Evolutionary conservation across 2,113 vertebrate genomes (phyloP), one percentile per base, ranked within the genome.

Genomic region (Condylura cristata): DNA sequence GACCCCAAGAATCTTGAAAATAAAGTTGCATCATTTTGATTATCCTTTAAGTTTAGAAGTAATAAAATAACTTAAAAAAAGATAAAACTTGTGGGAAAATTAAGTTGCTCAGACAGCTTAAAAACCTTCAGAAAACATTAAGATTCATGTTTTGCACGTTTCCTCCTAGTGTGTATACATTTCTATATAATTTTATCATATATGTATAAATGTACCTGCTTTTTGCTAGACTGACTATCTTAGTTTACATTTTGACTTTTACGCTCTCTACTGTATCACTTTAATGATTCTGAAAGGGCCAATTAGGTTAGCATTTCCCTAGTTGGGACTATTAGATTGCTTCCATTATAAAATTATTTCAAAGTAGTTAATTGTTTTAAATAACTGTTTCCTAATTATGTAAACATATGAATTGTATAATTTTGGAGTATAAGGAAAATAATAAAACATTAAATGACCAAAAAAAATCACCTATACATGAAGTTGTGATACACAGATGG

Each of bases 311-410:
- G 4, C 17, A 51, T 58, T 53, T 81, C 9, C 72, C 44, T 89
- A 44, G 53, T 61, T 72, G 41, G 44, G 4, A 10, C 41, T 92
- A 71, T 65, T 83, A 87, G 39, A 66, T 53, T 76, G 28, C 39
- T 90, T 89, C 32, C 18, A 81, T 78, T 72, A 63, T 80, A 78
- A 93, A 89, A 95, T 61, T 28, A 72, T 28, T 46, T 74, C 6
- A 28, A 44, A 17, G 32, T 65, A n/a, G 34, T 63, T 63, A 51
- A 16, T 56, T 56, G 22, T 56, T 56, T 22, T 56, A 56, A 53
- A 20, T 56, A 56, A 56, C 20, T 6, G 22, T 22, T 56, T 56
- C 1, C 70, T 86, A 58, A 41, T 78, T 93, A 63, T 66, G 65
- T 79, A 80, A 41, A 48, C 5, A 95, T 26, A 66, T 20, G 61